Evolutionary conservation across 2,888 invertebrate genomes (phyloP).

Genomic region (Stenichneumon culpator): DNA sequence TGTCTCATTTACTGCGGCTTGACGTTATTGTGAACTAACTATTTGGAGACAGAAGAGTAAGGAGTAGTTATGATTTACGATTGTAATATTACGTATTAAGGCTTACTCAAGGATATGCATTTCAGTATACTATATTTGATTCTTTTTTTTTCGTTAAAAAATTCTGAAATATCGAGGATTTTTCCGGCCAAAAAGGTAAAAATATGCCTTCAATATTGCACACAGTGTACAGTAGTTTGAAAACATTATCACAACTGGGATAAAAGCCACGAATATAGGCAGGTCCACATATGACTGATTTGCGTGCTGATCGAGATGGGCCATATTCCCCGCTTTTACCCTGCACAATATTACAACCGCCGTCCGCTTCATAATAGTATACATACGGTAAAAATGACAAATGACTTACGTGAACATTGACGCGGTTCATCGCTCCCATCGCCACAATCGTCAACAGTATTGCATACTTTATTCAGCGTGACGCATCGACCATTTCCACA

Average conservation of each 20-base stretch:
- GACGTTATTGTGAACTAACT: too few relatives aligned
- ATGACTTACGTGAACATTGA: conserved; percentile 91
- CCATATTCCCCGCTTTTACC: not conserved
- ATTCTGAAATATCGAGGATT: too few relatives aligned
- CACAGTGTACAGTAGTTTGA: not conserved
- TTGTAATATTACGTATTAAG: too few relatives aligned
- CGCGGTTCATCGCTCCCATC: conserved; percentile 92
- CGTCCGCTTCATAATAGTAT: conserved; percentile 28
- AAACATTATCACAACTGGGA: not conserved
- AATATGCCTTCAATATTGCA: too few relatives aligned
- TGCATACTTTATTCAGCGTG: conserved; percentile 91
- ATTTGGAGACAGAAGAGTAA: too few relatives aligned
- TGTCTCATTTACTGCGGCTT: too few relatives aligned
- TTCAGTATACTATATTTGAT: too few relatives aligned
- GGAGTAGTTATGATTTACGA: too few relatives aligned
- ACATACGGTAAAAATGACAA: conserved; percentile 51
- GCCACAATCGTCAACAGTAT: conserved; percentile 91
- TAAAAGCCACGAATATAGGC: not conserved
- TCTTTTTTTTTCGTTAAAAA: too few relatives aligned
- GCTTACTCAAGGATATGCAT: too few relatives aligned
- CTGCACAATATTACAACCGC: not conserved
- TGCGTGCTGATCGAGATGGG: not conserved
- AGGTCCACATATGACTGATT: too few relatives aligned
- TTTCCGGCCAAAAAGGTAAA: too few relatives aligned
- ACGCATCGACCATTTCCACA: conserved; percentile 88